Percentiles rank a stretch among this genome's conserved stretches.
Conservation (phyloP, 1,140 invertebrate genomes). For the Megalopta genalis region DNA sequence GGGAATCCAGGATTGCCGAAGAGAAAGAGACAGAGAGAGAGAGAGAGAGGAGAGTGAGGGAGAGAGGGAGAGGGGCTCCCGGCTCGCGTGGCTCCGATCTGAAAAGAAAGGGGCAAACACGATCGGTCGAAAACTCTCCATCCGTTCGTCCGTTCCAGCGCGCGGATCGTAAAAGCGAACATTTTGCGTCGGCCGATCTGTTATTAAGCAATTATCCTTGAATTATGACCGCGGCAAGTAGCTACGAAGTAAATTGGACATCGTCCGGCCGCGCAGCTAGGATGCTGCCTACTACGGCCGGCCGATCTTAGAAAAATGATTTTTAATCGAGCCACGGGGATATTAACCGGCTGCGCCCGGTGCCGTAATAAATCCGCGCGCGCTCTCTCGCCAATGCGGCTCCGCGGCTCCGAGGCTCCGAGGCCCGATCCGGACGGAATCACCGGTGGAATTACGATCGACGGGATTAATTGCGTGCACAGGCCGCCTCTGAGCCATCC, state of each 20-base stretch:
- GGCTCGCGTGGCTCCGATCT: too few species aligned
- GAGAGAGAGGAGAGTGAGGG: too few species aligned
- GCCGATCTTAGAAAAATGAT: conserved; percentile 37
- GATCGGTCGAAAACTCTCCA: background rate
- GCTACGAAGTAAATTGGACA: conserved; percentile 40
- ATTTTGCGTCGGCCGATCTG: conserved; percentile 14
- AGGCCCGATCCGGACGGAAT: background rate
- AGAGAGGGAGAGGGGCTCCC: too few species aligned
- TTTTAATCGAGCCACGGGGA: conserved; percentile 30
- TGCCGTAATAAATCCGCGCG: conserved; percentile 19
- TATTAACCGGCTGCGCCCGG: conserved; percentile 18
- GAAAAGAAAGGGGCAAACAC: background rate
- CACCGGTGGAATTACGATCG: conserved; percentile 14
- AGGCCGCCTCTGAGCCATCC: background rate
- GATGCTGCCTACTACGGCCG: background rate
- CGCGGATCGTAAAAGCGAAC: conserved; percentile 16
- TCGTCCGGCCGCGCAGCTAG: conserved; percentile 8
- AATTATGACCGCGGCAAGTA: conserved; percentile 17
- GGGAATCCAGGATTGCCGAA: too few species aligned
- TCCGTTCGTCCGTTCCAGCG: background rate
- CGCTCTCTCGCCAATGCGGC: too few species aligned
- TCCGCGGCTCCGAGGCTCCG: too few species aligned
- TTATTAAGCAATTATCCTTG: conserved; percentile 46
- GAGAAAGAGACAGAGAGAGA: too few species aligned
- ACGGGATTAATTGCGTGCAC: conserved; percentile 14